Evolutionary conservation across 92 coral and sea anemone genomes (phyloP).

Genomic region (Palythoa grandiflora): DNA sequence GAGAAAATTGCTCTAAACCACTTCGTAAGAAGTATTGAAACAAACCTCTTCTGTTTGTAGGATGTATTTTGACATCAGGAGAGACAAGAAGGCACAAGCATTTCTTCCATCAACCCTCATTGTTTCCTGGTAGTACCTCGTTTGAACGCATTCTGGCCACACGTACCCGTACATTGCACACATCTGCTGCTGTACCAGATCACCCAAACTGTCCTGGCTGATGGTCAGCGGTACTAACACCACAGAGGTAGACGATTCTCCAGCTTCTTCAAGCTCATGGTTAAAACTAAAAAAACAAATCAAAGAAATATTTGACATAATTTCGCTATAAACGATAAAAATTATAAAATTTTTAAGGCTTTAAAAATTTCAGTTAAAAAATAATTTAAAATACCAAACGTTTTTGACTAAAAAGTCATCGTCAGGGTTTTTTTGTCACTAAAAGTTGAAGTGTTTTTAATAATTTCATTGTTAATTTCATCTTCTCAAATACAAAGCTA

Average conservation of each 20-base stretch:
- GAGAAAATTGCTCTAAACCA: too few relatives aligned
- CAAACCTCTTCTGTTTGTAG: not conserved
- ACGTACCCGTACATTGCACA: not conserved
- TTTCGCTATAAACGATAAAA: too few relatives aligned
- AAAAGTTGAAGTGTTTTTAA: too few relatives aligned
- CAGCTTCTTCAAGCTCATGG: not conserved
- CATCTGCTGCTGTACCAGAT: not conserved
- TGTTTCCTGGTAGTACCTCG: conserved; percentile 5
- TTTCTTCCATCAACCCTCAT: not conserved
- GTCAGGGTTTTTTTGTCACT: too few relatives aligned
- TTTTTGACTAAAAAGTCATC: too few relatives aligned
- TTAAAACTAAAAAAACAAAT: not conserved
- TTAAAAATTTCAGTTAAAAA: too few relatives aligned
- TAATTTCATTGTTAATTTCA: too few relatives aligned
- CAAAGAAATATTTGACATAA: not conserved
- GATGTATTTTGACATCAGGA: not conserved
- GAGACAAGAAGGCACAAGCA: not conserved
- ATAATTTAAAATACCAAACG: too few relatives aligned
- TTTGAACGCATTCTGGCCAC: not conserved
- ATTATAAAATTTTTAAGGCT: too few relatives aligned
- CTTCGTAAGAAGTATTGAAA: not conserved
- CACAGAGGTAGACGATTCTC: not conserved
- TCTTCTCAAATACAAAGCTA: too few relatives aligned
- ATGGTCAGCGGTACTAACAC: not conserved
- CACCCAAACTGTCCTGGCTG: not conserved